Evolutionary conservation across 2,888 invertebrate genomes (phyloP), one percentile per base, ranked within the genome.

Genomic region (Abscondita cerata): DNA sequence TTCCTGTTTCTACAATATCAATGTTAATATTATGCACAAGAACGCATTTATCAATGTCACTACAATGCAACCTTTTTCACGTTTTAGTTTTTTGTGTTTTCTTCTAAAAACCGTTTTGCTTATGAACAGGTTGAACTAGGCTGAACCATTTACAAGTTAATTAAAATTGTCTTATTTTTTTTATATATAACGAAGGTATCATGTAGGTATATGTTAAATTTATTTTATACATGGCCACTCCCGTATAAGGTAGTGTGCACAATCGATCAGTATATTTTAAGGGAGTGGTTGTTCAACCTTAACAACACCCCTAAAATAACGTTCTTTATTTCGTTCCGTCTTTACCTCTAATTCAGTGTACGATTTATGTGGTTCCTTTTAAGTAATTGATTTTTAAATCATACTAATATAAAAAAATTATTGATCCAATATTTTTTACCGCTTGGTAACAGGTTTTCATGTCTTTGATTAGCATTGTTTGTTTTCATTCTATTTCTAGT

Each of bases 251-350:
- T 61, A 62, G 63, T 61, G 61, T 65, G 47, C 55, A 55, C 48
- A 59, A 66, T 66, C 66, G 66, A 66, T 66, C 62, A 55, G 55
- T 60, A 56, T 55, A 56, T 64, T 62, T 58, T 61, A 58, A 66
- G 64, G 67, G 67, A 59, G 64, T 62, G 64, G 62, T 52, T 19
- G 62, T 47, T 50, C 53, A 58, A 55, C 67, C 67, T 64, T 57
- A 59, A 44, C 38, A 52, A 59, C 52, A 59, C 51, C 59, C 59
- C 64, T 64, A 52, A 48, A 61, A 52, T 54, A 61, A 54, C 60
- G 57, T 53, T 56, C 56, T 50, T 61, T 59, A 38, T 52, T 52
- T 16, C 40, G 19, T 38, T 52, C 16, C 20, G 19, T 36, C 9
- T 33, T 20, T 25, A 13, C 33, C 34, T 38, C 18, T 53, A 59